phyloP scores from a whole-genome alignment of 2,888 invertebrate genomes.

The Stomorhina lunata region DNA sequence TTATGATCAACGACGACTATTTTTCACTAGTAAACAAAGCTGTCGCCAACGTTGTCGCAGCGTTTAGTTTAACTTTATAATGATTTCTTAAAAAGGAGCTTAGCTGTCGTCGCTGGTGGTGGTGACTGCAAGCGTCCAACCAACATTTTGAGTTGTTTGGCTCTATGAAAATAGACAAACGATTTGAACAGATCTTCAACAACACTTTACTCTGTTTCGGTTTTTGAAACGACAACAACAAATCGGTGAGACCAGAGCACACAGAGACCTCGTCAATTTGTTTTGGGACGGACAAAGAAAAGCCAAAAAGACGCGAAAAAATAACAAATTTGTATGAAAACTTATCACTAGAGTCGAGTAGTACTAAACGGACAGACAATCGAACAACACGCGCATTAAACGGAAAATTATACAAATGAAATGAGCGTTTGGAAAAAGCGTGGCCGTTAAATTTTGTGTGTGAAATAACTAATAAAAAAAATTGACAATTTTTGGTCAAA shows the following conservation, averaged over 20 bases:
- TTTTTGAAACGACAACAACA: slow-evolving; percentile 50
- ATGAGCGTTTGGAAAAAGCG: slow-evolving; percentile 3
- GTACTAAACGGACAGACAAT: slow-evolving; percentile 29
- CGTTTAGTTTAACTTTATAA: slow-evolving; percentile 14
- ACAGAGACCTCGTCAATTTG: background rate
- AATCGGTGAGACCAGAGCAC: slow-evolving; percentile 41
- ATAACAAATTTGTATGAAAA: slow-evolving; percentile 34
- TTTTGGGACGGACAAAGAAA: slow-evolving; percentile 38
- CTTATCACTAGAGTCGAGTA: slow-evolving; percentile 3
- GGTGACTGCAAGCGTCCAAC: slow-evolving; percentile 30
- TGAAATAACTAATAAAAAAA: background rate
- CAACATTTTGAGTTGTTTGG: no score
- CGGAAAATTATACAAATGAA: background rate
- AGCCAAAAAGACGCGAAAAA: slow-evolving; percentile 22
- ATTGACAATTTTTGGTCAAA: background rate
- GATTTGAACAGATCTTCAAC: slow-evolving; percentile 43
- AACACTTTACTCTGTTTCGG: slow-evolving; percentile 19
- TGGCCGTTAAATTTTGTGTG: slow-evolving; percentile 2
- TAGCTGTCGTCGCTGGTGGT: no score
- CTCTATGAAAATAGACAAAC: slow-evolving; percentile 58
- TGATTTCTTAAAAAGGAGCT: slow-evolving; percentile 40
- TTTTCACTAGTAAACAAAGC: slow-evolving; percentile 16
- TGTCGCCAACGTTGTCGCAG: slow-evolving; percentile 15
- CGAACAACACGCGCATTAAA: slow-evolving; percentile 32
- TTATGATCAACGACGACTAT: background rate